Base-by-base conservation (phyloP, 2,888 invertebrate genomes). In the Lasius fuliginosus region DNA sequence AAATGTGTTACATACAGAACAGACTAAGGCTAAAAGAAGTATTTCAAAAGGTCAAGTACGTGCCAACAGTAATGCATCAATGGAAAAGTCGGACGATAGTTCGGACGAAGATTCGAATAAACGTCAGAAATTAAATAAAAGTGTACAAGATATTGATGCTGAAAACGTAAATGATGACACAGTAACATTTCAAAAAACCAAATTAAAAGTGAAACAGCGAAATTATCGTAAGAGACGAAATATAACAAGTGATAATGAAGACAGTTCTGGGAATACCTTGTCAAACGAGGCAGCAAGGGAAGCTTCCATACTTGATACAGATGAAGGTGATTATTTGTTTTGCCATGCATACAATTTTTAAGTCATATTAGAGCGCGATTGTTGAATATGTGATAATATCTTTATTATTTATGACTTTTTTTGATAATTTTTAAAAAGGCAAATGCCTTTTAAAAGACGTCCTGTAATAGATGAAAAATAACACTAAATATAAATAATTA, bases 161-260 rank as follows among this genome's bases (percentile, higher is more conserved):
- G 82, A 73, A 36, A 84, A 27, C 58, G 30, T 40, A 23, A 82
- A n/a, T 71, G 86, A 53, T 15, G 88, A 79, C n/a, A 68, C 84
- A 23, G 30, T 88, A 6, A 89, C 82, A 42, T 92, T 93, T 83
- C 85, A 87, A 56, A 93, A 91, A 82, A 84, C 90, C 5, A 91
- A 92, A 79, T 90, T 91, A 11, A 92, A 90, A 86, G 81, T 91
- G 4, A 93, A 92, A 62, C 92, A 91, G 36, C 92, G 94, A 73
- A 93, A 92, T 87, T 94, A 93, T 84, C 91, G 93, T 15, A 86
- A 82, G 56, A 92, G 91, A 84, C 90, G 86, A 69, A 83, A 74
- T 62, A 74, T 79, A 60, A 67, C n/a, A 15, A 87, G 81, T 42
- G 91, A 91, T 62, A 60, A 67, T 58, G 74, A 69, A 15, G 90